Evolutionary conservation across 2,113 vertebrate genomes (phyloP).

Genomic region (Toxotes chatareus): DNA sequence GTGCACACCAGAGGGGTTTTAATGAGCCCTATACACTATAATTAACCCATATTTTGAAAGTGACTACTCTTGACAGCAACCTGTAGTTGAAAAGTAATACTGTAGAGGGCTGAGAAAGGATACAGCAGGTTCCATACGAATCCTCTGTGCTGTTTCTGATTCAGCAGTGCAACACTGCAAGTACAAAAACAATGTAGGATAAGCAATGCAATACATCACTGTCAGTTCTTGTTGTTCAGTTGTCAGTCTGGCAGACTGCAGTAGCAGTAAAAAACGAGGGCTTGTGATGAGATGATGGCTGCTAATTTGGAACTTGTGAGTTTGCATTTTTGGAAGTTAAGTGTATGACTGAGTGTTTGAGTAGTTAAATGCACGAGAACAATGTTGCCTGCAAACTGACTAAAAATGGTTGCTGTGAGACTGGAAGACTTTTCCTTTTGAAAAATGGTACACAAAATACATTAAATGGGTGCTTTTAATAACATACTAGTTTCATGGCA

Average conservation of each 20-base stretch:
- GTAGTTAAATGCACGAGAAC: not conserved
- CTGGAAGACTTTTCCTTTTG: not conserved
- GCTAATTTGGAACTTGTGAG: not conserved
- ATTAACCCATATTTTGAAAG: slow-evolving; percentile 15
- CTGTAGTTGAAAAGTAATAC: not conserved
- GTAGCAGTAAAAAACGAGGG: not conserved
- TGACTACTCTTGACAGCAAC: not conserved
- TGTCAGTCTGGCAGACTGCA: not conserved
- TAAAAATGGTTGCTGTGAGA: not conserved
- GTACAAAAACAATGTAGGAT: not conserved
- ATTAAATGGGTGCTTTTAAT: not conserved
- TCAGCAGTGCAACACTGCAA: too few relatives aligned
- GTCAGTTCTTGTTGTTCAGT: not conserved
- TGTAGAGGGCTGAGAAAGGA: not conserved
- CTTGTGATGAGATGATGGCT: not conserved
- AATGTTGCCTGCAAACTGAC: not conserved
- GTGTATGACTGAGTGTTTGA: not conserved
- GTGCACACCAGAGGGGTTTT: not conserved
- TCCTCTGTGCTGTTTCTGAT: too few relatives aligned
- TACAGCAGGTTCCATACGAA: not conserved
- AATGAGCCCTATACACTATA: not conserved
- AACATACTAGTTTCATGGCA: not conserved
- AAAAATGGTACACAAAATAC: not conserved
- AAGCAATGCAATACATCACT: not conserved
- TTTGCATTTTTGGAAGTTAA: not conserved